Base-by-base conservation (phyloP, 2,797 vertebrate species). In the Xiphophorus birchmanni region DNA sequence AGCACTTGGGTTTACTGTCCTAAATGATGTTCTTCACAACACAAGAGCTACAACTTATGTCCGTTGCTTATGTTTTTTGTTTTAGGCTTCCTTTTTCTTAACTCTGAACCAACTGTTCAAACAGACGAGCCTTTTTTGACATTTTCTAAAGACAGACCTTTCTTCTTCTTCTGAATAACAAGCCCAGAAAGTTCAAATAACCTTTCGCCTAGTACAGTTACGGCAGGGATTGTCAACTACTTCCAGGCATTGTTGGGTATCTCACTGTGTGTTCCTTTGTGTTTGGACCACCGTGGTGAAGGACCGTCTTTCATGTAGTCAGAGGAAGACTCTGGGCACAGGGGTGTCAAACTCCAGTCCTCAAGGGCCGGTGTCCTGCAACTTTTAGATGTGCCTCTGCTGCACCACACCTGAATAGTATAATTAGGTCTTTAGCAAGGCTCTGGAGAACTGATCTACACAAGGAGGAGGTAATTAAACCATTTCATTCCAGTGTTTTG, bases 91-190 rank as follows among this genome's bases (percentile, higher is more conserved):
- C 23, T 23, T 23, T 52, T 42, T 69, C 13, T 73, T 12, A 3
- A 54, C 72, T 18, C 15, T 35, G 26, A 18, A 50, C n/a, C 45
- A 73, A 32, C 44, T 35, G 45, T 47, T 50, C 45, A 73, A 73
- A 48, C 71, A 48, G 7, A 73, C 26, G 11, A 23, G 37, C 9
- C 37, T 11, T 69, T 32, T 54, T 5, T 56, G 26, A 56, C 26
- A 56, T 63, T 75, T 71, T 67, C 63, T 47, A 26, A 58, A 50
- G 81, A 79, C 45, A 50, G 18, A n/a, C 35, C 50, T 40, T 73
- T 65, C 71, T 32, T 3, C 76, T 78, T 78, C 42, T 17, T 45
- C 29, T 75, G 42, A 29, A 44, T 11, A 48, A 75, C 40, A 71
- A 69, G 77, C 8, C 60, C 73, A 58, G 54, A 73, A 23, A 71